phyloP scores from a whole-genome alignment of 2,113 vertebrate genomes.

The Mus pahari region DNA sequence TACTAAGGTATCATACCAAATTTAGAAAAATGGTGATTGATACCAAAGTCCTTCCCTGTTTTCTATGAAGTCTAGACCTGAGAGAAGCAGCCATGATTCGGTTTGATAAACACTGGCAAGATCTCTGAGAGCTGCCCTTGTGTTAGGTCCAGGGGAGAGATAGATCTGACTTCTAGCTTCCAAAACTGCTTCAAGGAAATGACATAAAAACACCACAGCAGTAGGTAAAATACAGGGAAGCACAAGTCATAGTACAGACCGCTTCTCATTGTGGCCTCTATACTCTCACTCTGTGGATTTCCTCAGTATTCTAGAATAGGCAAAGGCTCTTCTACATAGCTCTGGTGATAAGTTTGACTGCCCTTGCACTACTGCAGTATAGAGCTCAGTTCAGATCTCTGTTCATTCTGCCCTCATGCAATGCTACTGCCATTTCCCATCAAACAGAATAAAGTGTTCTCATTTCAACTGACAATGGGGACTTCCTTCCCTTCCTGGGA shows the following conservation, averaged over 20 bases:
- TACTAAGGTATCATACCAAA: neutral
- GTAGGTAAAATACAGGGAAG: neutral
- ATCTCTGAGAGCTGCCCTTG: neutral
- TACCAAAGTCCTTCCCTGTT: neutral
- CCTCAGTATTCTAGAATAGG: neutral
- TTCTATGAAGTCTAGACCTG: neutral
- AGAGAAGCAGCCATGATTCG: neutral
- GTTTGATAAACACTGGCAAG: neutral
- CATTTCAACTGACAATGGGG: constrained; percentile 4
- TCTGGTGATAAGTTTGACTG: constrained; percentile 12
- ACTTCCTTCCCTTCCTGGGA: neutral
- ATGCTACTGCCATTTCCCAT: constrained; percentile 37
- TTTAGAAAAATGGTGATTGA: neutral
- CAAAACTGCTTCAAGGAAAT: constrained; percentile 15
- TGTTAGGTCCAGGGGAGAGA: constrained; percentile 15
- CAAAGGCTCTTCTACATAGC: constrained; percentile 4
- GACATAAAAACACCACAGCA: neutral
- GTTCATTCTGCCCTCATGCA: constrained; percentile 22
- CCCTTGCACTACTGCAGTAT: neutral
- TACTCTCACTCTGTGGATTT: neutral
- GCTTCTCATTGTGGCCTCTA: neutral
- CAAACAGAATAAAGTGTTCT: neutral
- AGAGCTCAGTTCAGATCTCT: constrained; percentile 39
- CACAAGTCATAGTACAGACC: neutral
- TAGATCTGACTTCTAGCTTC: constrained; percentile 21